Conservation (phyloP, 2,797 vertebrate species). For the Cryptoprocta ferox region DNA sequence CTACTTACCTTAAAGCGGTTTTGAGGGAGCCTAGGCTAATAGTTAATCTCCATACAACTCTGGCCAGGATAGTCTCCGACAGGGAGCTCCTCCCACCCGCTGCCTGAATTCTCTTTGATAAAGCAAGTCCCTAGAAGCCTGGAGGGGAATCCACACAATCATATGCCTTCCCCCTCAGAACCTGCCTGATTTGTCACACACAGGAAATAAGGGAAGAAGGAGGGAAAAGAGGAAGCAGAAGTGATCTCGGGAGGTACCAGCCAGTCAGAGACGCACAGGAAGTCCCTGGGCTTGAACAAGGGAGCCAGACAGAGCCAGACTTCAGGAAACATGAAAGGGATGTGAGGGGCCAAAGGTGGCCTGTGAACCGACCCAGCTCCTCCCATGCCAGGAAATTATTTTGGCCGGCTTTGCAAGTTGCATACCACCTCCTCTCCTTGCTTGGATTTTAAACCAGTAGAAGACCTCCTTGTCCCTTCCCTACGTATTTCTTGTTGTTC, state of each 20-base stretch:
- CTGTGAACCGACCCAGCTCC: background rate
- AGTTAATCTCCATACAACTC: background rate
- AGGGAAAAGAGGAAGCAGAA: background rate
- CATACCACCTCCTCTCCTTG: conserved; percentile 95
- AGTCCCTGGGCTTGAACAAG: background rate
- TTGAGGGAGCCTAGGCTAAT: background rate
- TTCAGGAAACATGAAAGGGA: background rate
- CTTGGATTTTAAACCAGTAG: conserved; percentile 96
- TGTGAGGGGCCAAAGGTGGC: background rate
- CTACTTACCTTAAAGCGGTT: background rate
- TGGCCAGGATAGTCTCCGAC: background rate
- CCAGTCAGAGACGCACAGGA: background rate
- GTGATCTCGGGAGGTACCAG: background rate
- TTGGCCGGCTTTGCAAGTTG: conserved; percentile 89
- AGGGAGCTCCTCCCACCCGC: background rate
- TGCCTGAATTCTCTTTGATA: background rate
- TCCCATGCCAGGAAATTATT: background rate
- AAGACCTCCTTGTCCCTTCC: conserved; percentile 94
- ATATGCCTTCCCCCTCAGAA: background rate
- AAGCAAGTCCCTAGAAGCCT: background rate
- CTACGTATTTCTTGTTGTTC: conserved; percentile 96
- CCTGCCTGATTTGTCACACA: background rate
- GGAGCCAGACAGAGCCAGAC: background rate
- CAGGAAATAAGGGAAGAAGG: background rate
- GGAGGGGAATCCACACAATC: background rate